Evolutionary conservation across 2,797 vertebrate species (phyloP).

Genomic region (Calcarius lapponicus): DNA sequence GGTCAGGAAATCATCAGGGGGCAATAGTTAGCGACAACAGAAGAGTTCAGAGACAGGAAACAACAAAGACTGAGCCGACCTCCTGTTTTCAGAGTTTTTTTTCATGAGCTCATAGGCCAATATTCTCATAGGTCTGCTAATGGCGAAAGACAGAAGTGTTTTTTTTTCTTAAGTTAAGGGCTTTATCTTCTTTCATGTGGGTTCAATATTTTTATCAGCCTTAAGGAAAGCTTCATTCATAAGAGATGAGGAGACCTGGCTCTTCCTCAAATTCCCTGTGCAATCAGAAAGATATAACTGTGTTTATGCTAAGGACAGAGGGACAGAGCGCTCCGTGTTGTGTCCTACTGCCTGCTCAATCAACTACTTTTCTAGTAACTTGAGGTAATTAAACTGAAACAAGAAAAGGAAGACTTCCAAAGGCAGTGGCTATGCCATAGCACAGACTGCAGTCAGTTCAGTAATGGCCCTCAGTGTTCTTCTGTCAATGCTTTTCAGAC

Average conservation of each 20-base stretch:
- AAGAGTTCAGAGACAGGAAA: constrained; percentile 42
- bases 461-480: background rate
- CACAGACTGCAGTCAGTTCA: background rate
- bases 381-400: background rate
- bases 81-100: constrained; percentile 29
- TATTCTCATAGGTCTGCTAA: constrained; percentile 23
- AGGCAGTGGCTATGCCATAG: background rate
- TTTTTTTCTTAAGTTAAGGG: background rate
- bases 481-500: background rate
- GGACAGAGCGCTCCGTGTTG: background rate
- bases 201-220: constrained; percentile 6
- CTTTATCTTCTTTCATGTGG: constrained; percentile 17
- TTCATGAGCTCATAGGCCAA: constrained; percentile 42
- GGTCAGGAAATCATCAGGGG: background rate
- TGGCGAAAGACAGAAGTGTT: constrained; percentile 2
- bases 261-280: background rate
- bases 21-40: background rate
- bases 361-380: background rate
- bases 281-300: background rate
- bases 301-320: background rate
- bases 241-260: background rate
- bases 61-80: constrained; percentile 26
- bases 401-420: background rate
- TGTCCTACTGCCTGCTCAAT: background rate
- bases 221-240: constrained; percentile 19